Evolutionary conservation across 2,888 invertebrate genomes (phyloP).

Genomic region (Hemaris fuciformis): DNA sequence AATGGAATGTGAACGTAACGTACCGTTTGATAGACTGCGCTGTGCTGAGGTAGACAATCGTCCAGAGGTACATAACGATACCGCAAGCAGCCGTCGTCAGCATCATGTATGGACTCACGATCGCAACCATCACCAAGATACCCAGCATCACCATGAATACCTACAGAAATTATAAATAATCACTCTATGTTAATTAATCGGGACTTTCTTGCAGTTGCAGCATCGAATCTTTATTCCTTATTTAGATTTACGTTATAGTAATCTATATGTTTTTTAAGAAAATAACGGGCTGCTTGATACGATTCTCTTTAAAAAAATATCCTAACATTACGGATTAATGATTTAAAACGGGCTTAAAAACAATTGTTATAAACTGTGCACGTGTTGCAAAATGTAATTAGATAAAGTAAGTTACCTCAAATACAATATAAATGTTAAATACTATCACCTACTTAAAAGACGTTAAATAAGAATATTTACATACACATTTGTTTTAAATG

Average conservation of each 20-base stretch:
- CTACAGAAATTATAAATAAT: conserved; percentile 47
- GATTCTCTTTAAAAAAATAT: too few relatives aligned
- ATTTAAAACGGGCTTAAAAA: too few relatives aligned
- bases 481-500: background rate
- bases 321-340: too few relatives aligned
- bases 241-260: too few relatives aligned
- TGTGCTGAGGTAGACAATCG: conserved; percentile 85
- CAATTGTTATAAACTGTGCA: background rate
- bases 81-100: conserved; percentile 83
- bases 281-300: too few relatives aligned
- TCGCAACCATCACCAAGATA: conserved; percentile 86
- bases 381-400: background rate
- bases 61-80: conserved; percentile 83
- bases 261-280: too few relatives aligned
- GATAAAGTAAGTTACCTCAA: too few relatives aligned
- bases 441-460: background rate
- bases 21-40: conserved; percentile 87
- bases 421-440: background rate
- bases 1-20: background rate
- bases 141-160: conserved; percentile 87
- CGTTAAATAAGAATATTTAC: background rate
- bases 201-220: too few relatives aligned
- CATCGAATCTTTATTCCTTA: too few relatives aligned
- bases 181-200: too few relatives aligned
- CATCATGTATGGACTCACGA: conserved; percentile 86